These are phyloP conservation scores for Heterodera filipjevi DNA, from an alignment of 2,888 invertebrate genomes.

Conservation along the genomic window DNA sequence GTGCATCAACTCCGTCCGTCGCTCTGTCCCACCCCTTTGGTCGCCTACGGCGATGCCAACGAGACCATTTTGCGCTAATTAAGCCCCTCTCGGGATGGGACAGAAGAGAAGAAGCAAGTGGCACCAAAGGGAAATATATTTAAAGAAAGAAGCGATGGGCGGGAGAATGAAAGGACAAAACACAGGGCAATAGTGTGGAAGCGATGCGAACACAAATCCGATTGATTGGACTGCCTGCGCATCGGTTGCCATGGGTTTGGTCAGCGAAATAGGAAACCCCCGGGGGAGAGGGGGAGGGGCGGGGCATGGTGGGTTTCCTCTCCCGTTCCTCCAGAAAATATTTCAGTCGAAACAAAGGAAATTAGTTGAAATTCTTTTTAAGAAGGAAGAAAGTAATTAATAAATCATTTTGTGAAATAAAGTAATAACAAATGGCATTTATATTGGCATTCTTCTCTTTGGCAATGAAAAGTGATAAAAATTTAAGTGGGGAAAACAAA, in stretches of 20 bases:
- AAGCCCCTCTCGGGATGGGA: slow-evolving; percentile 1
- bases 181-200: neutral
- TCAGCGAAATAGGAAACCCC: neutral
- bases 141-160: neutral
- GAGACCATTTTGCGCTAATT: neutral
- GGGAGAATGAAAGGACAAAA: neutral
- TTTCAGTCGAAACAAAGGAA: neutral
- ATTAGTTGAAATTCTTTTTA: neutral
- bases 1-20: neutral
- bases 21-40: neutral
- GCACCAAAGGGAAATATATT: neutral
- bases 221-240: neutral
- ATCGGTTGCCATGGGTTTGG: neutral
- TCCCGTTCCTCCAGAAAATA: too few relatives aligned
- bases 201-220: neutral
- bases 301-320: neutral
- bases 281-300: neutral
- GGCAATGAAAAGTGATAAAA: neutral
- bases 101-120: neutral
- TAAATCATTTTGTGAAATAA: neutral
- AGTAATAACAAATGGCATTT: slow-evolving; percentile 8
- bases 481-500: slow-evolving; percentile 3
- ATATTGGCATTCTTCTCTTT: neutral
- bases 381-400: too few relatives aligned
- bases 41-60: neutral